Conservation (phyloP, 2,888 invertebrate genomes). For the Diploptera punctata region DNA sequence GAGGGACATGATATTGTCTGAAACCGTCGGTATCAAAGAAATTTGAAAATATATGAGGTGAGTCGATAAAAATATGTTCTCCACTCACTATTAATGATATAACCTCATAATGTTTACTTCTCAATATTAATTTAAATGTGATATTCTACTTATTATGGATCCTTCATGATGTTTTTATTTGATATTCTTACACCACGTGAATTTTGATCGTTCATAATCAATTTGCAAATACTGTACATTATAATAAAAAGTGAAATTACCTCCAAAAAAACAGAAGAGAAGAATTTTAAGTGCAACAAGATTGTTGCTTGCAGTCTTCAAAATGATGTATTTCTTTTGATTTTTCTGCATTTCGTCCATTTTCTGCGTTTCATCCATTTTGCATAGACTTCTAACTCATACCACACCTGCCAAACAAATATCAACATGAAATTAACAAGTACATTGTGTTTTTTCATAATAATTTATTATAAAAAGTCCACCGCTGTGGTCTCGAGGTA, state of each 20-base stretch:
- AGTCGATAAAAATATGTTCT: too few species aligned
- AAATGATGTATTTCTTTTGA: neutral
- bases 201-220: neutral
- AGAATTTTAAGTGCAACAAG: constrained; percentile 80
- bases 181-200: too few species aligned
- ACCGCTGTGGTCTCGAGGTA: too few species aligned
- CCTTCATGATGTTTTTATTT: neutral
- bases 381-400: neutral
- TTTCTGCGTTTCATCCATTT: neutral
- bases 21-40: too few species aligned
- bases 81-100: too few species aligned
- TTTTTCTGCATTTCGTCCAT: neutral
- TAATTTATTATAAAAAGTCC: too few species aligned
- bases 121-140: too few species aligned
- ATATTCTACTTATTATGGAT: neutral
- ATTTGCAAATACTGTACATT: neutral
- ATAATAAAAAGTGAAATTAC: constrained; percentile 56
- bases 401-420: neutral
- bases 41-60: too few species aligned
- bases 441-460: too few species aligned
- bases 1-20: too few species aligned
- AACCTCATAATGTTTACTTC: too few species aligned
- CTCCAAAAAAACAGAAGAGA: constrained; percentile 81
- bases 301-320: constrained; percentile 29
- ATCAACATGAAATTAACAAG: too few species aligned